Conservation (phyloP, 2,113 vertebrate genomes). For the Bucco capensis region DNA sequence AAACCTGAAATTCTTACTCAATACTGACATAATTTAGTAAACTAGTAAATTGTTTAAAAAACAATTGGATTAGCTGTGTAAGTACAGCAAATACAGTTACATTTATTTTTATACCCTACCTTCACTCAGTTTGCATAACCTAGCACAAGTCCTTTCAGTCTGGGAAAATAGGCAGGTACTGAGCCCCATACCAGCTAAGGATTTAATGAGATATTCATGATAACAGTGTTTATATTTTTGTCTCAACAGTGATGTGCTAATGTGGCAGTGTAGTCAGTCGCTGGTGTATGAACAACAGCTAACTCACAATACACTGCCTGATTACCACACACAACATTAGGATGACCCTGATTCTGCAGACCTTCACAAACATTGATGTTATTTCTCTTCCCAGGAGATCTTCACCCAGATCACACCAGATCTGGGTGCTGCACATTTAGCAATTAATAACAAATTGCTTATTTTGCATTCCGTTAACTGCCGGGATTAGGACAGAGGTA, state of each 20-base stretch:
- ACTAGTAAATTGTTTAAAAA: not conserved
- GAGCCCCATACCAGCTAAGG: not conserved
- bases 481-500: not conserved
- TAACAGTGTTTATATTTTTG: not conserved
- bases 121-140: not conserved
- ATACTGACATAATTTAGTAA: not conserved
- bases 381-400: not conserved
- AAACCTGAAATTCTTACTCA: not conserved
- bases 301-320: conserved; percentile 84
- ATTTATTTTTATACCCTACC: not conserved
- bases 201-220: not conserved
- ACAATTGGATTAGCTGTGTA: not conserved
- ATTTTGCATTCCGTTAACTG: not conserved
- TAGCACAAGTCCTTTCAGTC: not conserved
- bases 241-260: conserved; percentile 27
- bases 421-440: too few relatives aligned
- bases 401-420: too few relatives aligned
- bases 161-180: not conserved
- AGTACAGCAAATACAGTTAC: not conserved
- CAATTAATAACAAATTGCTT: not conserved
- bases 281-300: conserved; percentile 64
- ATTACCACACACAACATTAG: conserved; percentile 54
- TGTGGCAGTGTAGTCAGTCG: conserved; percentile 67
- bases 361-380: not conserved
- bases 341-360: not conserved